A percentile compares a stretch with the other conserved stretches of the same genome.
phyloP scores from a whole-genome alignment of 2,888 invertebrate genomes.

The Amiota minor region DNA sequence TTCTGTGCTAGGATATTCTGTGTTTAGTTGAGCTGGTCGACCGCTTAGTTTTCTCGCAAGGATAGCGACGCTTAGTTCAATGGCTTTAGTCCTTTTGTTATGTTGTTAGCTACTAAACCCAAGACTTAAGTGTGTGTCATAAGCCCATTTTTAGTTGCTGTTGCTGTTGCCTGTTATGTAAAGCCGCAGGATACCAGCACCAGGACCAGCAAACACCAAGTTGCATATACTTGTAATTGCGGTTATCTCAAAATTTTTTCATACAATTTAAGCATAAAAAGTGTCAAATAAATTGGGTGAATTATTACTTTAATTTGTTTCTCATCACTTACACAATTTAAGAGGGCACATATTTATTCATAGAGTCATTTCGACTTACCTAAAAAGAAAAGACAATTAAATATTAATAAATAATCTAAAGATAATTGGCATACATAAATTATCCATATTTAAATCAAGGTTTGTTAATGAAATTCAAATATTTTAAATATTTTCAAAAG shows the following conservation, averaged over 20 bases:
- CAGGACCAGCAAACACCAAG: background rate
- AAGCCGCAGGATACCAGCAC: background rate
- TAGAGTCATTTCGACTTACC: slow-evolving; percentile 43
- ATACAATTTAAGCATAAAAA: slow-evolving; percentile 19
- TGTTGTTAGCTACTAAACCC: background rate
- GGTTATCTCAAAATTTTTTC: slow-evolving; percentile 12
- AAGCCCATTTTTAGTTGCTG: slow-evolving; percentile 1
- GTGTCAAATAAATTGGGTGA: slow-evolving; percentile 24
- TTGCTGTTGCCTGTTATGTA: slow-evolving; percentile 1
- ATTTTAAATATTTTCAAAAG: too few species aligned
- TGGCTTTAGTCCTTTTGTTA: background rate
- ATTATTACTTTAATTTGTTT: slow-evolving; percentile 6
- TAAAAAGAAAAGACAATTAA: slow-evolving; percentile 35
- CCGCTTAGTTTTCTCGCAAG: background rate
- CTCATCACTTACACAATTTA: background rate
- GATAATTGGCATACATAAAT: too few species aligned
- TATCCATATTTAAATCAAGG: too few species aligned
- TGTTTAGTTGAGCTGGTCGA: background rate
- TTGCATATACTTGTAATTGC: slow-evolving; percentile 22
- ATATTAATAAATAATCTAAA: too few species aligned
- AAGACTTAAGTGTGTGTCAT: slow-evolving; percentile 13
- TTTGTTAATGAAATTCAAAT: too few species aligned
- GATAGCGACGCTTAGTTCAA: background rate
- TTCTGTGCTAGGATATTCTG: slow-evolving; percentile 15
- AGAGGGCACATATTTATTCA: background rate